A percentile compares a stretch with the other conserved stretches of the same genome.
These are phyloP conservation scores for Drosophila diplacantha DNA, from an alignment of 2,888 invertebrate genomes.

Conservation along the genomic window DNA sequence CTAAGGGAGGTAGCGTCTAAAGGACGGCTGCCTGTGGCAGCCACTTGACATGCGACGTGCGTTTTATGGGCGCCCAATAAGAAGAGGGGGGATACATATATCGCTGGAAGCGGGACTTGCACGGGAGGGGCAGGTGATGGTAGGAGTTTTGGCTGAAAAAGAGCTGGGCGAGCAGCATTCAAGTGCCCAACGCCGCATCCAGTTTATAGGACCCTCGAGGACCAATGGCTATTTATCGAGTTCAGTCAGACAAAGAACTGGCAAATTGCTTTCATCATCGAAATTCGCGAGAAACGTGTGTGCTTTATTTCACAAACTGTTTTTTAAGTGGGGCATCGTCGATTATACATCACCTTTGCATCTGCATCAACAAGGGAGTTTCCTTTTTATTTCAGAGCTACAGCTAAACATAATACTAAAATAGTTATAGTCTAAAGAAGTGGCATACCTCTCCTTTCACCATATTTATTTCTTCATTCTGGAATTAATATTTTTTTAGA, in stretches of 20 bases:
- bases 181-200: constrained; percentile 33
- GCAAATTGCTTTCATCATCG: constrained; percentile 26
- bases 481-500: constrained; percentile 78
- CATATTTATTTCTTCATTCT: background rate
- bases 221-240: constrained; percentile 40
- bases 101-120: constrained; percentile 1
- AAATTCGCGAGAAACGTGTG: constrained; percentile 16
- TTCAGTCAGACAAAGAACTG: constrained; percentile 26
- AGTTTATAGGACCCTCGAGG: constrained; percentile 39
- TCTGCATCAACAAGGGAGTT: background rate
- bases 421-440: background rate
- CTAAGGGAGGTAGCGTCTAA: constrained; percentile 26
- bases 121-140: constrained; percentile 4
- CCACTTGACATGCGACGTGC: constrained; percentile 48
- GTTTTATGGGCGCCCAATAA: constrained; percentile 34
- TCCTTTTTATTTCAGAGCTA: background rate
- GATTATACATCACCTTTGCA: constrained; percentile 2
- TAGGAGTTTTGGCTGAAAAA: constrained; percentile 20
- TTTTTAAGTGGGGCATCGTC: constrained; percentile 15
- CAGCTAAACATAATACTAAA: too few relatives aligned
- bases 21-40: constrained; percentile 27
- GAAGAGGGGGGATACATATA: background rate
- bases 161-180: constrained; percentile 39
- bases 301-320: constrained; percentile 19
- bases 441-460: background rate